A percentile compares a stretch with the other conserved stretches of the same genome.
Evolutionary conservation across 2,888 invertebrate genomes (phyloP).

Genomic region (Dynastes grantii): DNA sequence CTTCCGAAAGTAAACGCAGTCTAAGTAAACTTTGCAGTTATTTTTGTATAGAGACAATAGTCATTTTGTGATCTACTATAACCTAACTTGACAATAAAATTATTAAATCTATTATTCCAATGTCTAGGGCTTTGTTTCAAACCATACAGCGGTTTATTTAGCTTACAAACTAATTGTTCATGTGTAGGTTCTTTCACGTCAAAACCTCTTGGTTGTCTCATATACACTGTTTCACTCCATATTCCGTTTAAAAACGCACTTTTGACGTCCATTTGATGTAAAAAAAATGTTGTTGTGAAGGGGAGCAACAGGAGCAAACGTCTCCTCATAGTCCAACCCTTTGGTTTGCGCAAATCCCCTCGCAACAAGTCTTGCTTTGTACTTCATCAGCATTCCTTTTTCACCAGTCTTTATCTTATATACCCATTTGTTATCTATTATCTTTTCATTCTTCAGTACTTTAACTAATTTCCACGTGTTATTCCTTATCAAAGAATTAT

Average conservation of each 20-base stretch:
- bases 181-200: neutral
- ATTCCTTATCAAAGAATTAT: neutral
- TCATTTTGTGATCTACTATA: neutral
- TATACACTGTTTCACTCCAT: neutral
- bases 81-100: neutral
- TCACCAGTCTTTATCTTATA: neutral
- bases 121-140: slow-evolving; percentile 8
- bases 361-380: too few species aligned
- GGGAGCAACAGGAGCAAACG: slow-evolving; percentile 3
- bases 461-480: neutral
- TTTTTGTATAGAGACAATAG: slow-evolving; percentile 19
- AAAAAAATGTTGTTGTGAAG: neutral
- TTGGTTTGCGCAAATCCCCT: too few species aligned
- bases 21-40: neutral
- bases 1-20: too few species aligned
- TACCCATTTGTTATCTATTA: neutral
- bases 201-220: too few species aligned
- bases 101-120: slow-evolving; percentile 17
- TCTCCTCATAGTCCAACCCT: neutral
- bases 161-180: neutral
- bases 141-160: slow-evolving; percentile 3
- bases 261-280: slow-evolving; percentile 16
- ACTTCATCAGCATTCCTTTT: neutral
- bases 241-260: slow-evolving; percentile 16
- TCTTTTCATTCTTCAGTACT: neutral